These are phyloP conservation scores for Eulemur rubriventer DNA, from an alignment of 2,797 vertebrate genomes.

Conservation along the genomic window DNA sequence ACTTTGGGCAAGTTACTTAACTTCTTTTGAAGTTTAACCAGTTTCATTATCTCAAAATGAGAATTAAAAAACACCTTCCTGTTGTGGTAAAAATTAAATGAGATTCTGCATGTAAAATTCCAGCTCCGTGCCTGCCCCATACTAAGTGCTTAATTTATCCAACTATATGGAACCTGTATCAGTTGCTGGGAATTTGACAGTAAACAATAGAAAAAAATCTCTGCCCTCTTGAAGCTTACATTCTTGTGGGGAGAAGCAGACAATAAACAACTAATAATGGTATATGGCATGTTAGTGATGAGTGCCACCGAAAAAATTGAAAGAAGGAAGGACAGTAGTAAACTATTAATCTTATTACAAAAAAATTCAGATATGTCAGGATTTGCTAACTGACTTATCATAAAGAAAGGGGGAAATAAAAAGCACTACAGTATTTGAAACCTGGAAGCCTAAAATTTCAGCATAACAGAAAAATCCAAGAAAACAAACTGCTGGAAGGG, in stretches of 20 bases:
- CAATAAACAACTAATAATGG: background rate
- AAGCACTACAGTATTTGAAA: background rate
- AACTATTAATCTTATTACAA: background rate
- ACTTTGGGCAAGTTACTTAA: background rate
- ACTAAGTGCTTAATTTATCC: background rate
- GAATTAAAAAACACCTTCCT: background rate
- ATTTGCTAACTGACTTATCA: constrained; percentile 5
- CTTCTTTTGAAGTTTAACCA: background rate
- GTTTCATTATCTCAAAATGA: background rate
- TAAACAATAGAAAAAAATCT: constrained; percentile 21
- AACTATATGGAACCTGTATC: background rate
- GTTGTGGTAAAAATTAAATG: background rate
- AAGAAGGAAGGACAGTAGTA: background rate
- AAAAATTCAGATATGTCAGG: background rate
- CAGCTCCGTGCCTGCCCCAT: background rate
- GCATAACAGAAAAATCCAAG: background rate
- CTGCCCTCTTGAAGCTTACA: background rate
- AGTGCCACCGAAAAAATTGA: background rate
- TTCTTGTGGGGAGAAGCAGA: background rate
- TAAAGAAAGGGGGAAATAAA: background rate
- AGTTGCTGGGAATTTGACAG: background rate
- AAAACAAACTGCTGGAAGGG: background rate
- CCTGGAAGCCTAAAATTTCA: background rate
- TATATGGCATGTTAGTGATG: background rate
- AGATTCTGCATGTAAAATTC: background rate